Base-by-base conservation (phyloP, 2,888 invertebrate species). In the Caenorhabditis macrosperma region DNA sequence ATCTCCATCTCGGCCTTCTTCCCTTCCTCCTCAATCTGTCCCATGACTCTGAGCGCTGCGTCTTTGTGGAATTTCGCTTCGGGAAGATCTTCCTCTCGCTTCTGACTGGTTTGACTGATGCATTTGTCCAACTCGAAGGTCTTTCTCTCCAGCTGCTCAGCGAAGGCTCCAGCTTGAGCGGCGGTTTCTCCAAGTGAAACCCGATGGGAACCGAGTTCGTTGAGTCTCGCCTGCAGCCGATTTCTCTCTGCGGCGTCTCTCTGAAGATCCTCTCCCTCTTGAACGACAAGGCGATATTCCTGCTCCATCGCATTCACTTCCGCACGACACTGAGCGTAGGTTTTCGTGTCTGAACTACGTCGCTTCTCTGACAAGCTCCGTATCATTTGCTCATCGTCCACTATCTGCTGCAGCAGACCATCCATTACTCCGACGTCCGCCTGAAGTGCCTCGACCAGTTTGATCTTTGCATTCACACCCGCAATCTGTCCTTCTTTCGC, bases 371-470 rank as follows among this genome's bases (percentile, higher is more conserved):
- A 20, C 35, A 66, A 17, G 0, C 28, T 35, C 10, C 15, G 54
- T 7, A 79, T 50, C 24, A 41, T 30, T 1, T 26, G 33, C 20
- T 60, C 50, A 6, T 79, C 33, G 7, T 54, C 54, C 9, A 30
- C 4, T 1, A 67, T 63, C 24, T 77, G 52, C 12, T 68, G 33
- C 20, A 12, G 63, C 10, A 67, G 57, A 20, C 61, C 35, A 50
- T 85, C 81, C 69, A 83, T 78, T 6, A 83, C 55, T 4, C 81
- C 79, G 4, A 81, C 81, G 38, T 85, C 85, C 4, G 76, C 50
- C 54, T 83, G 79, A 10, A 79, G 35, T n/a, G 44, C 63, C 57
- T 78, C 63, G 7, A 68, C 55, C 0, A 75, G 17, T 50, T 64
- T 55, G 3, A 69, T 15, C 20, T 64, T 64, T 0, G 6, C 35